phyloP scores from a whole-genome alignment of 2,797 vertebrate genomes.

The Xyrichtys novacula region DNA sequence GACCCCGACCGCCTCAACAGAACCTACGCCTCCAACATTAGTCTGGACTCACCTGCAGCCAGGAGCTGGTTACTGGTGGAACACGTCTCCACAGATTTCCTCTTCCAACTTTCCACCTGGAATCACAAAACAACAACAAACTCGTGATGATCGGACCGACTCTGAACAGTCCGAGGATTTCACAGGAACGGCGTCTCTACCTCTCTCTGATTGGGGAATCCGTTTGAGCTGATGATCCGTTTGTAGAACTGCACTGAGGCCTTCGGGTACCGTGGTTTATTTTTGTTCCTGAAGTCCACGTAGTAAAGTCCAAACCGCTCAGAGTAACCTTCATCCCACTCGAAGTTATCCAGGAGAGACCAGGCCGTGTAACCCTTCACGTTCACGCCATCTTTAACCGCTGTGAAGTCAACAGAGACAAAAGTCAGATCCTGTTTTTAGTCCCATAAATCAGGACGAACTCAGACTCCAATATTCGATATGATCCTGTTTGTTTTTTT shows the following conservation, averaged over 20 bases:
- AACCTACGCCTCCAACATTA: no score
- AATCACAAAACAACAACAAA: slow-evolving; percentile 4
- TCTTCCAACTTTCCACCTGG: slow-evolving; percentile 91
- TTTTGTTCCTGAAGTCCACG: slow-evolving; percentile 90
- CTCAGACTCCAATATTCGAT: no score
- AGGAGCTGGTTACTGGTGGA: slow-evolving; percentile 89
- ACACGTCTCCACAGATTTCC: slow-evolving; percentile 88
- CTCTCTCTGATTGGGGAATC: slow-evolving; percentile 93
- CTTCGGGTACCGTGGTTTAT: slow-evolving; percentile 93
- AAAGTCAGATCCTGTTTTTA: no score
- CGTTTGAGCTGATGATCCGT: slow-evolving; percentile 89
- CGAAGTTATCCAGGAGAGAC: slow-evolving; percentile 96
- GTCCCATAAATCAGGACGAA: no score
- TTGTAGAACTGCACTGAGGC: slow-evolving; percentile 93
- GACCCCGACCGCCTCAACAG: slow-evolving; percentile 67
- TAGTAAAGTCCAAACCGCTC: slow-evolving; percentile 94
- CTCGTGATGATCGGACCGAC: no score
- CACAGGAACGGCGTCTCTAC: no score
- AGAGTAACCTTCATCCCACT: slow-evolving; percentile 94
- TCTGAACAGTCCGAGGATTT: no score
- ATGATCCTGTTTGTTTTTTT: no score
- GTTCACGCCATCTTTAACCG: slow-evolving; percentile 92
- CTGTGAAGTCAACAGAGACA: slow-evolving; percentile 74
- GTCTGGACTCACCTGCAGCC: slow-evolving; percentile 87
- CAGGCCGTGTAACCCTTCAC: slow-evolving; percentile 93